Conservation (phyloP, 30 jellyfish, hydroid and myxozoan species). For the Pelagia noctiluca region DNA sequence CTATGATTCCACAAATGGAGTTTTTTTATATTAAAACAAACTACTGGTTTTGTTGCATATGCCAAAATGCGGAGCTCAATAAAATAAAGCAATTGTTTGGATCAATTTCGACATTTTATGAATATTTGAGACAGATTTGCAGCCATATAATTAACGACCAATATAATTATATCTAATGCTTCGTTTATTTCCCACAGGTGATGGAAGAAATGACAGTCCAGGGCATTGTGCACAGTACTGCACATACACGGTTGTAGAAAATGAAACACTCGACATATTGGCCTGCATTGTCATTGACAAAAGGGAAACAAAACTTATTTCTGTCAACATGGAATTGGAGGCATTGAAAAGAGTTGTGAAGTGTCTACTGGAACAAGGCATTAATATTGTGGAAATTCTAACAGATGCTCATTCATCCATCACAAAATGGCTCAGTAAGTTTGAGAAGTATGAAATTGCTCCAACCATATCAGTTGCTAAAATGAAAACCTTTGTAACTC, state of each 20-base stretch:
- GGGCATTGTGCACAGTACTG: slow-evolving; percentile 58
- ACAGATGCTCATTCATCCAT: slow-evolving; percentile 11
- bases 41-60: no score
- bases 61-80: no score
- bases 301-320: slow-evolving; percentile 6
- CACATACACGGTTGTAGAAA: slow-evolving; percentile 27
- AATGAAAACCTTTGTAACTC: no score
- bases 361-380: background rate
- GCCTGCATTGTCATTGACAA: slow-evolving; percentile 10
- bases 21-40: no score
- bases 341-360: slow-evolving; percentile 1
- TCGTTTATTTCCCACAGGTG: slow-evolving; percentile 25
- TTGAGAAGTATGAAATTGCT: no score
- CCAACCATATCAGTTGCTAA: background rate
- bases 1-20: no score
- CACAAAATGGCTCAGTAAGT: slow-evolving; percentile 15
- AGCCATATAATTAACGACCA: no score
- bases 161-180: no score
- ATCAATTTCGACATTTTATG: no score
- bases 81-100: no score
- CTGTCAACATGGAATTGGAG: slow-evolving; percentile 15
- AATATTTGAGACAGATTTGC: no score
- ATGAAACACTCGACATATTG: background rate
- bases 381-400: slow-evolving; percentile 1
- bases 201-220: slow-evolving; percentile 46